A percentile compares a stretch with the other conserved stretches of the same genome.
These are phyloP conservation scores for Pseudococcus jackbeardsleyi DNA, from an alignment of 2,888 invertebrate species.

Conservation along the genomic window DNA sequence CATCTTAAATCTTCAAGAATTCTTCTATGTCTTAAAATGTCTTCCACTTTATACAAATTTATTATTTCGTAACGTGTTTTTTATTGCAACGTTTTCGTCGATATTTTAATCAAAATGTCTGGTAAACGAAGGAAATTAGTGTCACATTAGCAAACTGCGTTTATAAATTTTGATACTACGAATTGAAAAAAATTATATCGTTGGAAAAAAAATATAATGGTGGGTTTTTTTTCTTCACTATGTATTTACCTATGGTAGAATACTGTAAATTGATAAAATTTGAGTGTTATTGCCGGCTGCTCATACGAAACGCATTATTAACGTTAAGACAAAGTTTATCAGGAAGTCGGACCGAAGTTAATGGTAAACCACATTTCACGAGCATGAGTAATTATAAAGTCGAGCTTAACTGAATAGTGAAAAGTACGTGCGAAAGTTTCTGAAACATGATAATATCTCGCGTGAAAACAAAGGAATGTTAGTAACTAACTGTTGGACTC, in stretches of 20 bases:
- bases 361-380: constrained; percentile 47
- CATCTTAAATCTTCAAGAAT: constrained; percentile 64
- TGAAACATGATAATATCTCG: constrained; percentile 45
- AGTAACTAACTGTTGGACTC: constrained; percentile 50
- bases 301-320: constrained; percentile 34
- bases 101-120: constrained; percentile 50
- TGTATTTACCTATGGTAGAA: too few species aligned
- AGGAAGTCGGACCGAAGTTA: constrained; percentile 43
- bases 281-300: not conserved
- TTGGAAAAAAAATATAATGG: not conserved
- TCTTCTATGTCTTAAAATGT: constrained; percentile 58
- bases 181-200: constrained; percentile 10
- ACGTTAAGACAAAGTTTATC: constrained; percentile 48
- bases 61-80: constrained; percentile 62
- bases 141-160: constrained; percentile 23
- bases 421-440: constrained; percentile 50
- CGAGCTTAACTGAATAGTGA: constrained; percentile 47
- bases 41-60: constrained; percentile 63
- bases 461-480: constrained; percentile 45
- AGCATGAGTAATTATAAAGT: constrained; percentile 49
- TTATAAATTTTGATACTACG: not conserved
- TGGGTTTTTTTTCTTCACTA: not conserved
- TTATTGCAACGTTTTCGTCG: constrained; percentile 50
- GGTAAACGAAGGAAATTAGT: constrained; percentile 27
- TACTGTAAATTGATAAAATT: not conserved